Evolutionary conservation across 23 tunicate species (phyloP).

Genomic region (Pegea sp.): DNA sequence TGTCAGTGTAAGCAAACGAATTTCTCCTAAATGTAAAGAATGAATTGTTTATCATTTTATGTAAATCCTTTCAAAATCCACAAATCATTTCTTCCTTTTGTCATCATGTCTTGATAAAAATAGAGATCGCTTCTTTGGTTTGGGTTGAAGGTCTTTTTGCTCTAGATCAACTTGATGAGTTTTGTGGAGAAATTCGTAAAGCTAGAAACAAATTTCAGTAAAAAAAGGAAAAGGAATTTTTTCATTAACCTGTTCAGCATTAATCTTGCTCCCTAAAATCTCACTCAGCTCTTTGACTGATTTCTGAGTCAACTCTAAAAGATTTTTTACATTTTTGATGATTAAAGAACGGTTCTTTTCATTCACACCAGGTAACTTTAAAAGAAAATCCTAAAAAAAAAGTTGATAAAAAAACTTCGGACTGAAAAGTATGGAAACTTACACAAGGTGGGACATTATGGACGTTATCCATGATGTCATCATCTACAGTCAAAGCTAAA

Average conservation of each 20-base stretch:
- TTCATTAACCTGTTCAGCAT: constrained; percentile 12
- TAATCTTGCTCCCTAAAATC: constrained; percentile 29
- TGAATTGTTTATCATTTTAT: too few species aligned
- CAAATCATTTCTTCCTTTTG: too few species aligned
- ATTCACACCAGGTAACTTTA: constrained; percentile 77
- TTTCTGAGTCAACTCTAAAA: constrained; percentile 24
- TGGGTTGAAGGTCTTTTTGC: too few species aligned
- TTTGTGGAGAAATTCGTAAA: too few species aligned
- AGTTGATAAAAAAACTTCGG: not conserved
- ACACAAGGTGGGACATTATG: constrained; percentile 49
- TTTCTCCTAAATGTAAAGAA: too few species aligned
- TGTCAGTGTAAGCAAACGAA: too few species aligned
- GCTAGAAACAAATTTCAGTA: too few species aligned
- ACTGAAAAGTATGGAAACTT: not conserved
- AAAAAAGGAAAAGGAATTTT: too few species aligned
- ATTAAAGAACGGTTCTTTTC: constrained; percentile 39
- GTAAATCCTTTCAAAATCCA: too few species aligned
- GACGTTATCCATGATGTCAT: constrained; percentile 4
- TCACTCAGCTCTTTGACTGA: constrained; percentile 15
- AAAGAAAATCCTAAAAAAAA: constrained; percentile 26
- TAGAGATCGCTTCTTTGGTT: too few species aligned
- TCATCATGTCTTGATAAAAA: too few species aligned
- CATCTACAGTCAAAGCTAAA: constrained; percentile 15
- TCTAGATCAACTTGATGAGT: too few species aligned
- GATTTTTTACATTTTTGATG: constrained; percentile 42